phyloP scores from a whole-genome alignment of 2,888 invertebrate genomes.

The Tachina grossa region DNA sequence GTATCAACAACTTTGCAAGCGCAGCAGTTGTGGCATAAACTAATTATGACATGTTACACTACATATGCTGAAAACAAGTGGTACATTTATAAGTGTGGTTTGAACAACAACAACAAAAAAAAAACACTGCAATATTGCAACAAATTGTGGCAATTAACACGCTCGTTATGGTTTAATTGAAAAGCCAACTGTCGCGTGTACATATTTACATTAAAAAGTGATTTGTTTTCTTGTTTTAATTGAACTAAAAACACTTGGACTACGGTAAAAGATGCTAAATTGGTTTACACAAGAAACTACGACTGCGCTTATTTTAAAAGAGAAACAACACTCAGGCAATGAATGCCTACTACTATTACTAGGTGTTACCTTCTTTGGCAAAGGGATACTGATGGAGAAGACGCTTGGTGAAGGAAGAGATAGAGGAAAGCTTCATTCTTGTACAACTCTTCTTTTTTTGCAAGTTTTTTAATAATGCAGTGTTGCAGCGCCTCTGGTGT shows the following conservation, averaged over 20 bases:
- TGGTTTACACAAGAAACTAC: too few relatives aligned
- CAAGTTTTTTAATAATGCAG: too few relatives aligned
- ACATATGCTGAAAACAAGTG: constrained; percentile 58
- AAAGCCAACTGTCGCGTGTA: constrained; percentile 73
- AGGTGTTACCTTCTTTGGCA: too few relatives aligned
- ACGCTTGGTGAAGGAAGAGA: too few relatives aligned
- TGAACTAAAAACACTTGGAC: constrained; percentile 19
- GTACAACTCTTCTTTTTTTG: too few relatives aligned
- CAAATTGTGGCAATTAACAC: constrained; percentile 72
- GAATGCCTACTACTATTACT: too few relatives aligned
- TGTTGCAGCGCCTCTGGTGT: too few relatives aligned
- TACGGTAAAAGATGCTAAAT: too few relatives aligned
- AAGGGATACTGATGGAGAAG: too few relatives aligned
- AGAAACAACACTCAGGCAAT: too few relatives aligned
- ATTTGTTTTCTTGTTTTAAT: constrained; percentile 41
- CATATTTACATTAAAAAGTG: constrained; percentile 54
- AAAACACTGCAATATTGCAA: constrained; percentile 45
- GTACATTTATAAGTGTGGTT: constrained; percentile 3
- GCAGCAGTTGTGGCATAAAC: constrained; percentile 63
- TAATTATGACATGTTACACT: constrained; percentile 64
- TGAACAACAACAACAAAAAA: not conserved
- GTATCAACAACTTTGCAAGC: not conserved
- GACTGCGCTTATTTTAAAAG: too few relatives aligned
- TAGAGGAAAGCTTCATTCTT: too few relatives aligned
- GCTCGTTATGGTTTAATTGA: constrained; percentile 72